Base-by-base conservation (phyloP, 2,797 vertebrate genomes). In the Pangasius larnaudii region DNA sequence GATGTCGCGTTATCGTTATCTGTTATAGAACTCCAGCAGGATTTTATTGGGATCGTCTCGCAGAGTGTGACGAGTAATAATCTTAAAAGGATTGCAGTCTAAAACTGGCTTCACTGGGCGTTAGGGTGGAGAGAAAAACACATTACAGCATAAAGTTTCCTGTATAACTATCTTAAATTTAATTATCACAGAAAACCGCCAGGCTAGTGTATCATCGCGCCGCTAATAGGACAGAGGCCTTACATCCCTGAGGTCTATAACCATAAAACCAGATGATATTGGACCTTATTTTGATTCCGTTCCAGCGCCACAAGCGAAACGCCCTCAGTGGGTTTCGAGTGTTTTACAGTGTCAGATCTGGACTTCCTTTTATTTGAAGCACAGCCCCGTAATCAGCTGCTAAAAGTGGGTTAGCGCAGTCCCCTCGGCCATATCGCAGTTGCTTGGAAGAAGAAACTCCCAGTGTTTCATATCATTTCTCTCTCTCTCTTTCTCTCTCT, bases 341-440 rank as follows among this genome's bases (percentile, higher is more conserved):
- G 65, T 89, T 89, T 87, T 81, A 85, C 87, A 84, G 85, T 74
- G 33, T 84, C 82, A 88, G 86, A 88, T 88, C 86, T 88, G 36
- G 61, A 89, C 77, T 88, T 75, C 61, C 86, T 91, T 91, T 91
- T 80, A 90, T 89, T 87, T 81, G 85, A 90, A 91, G 88, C 67
- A 24, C 24, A 39, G 59, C 69, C 85, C 53, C 46, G 72, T 84
- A 86, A 86, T 88, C 83, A 88, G 89, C 85, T 90, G 89, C 86
- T 90, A 87, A 91, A 93, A 92, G 87, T 93, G 90, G 92, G 91
- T 91, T 93, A 91, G 74, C 67, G 59, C 86, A 78, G 90, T 85
- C 92, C 91, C 92, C 88, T 91, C 84, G 91, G 91, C 88, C 90
- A 90, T 91, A 90, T 89, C 88, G 90, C 90, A 88, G 86, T 93